Percentiles rank a stretch among this genome's conserved stretches.
Evolutionary conservation across 2,888 invertebrate genomes (phyloP).

Genomic region (Apamea sordens): DNA sequence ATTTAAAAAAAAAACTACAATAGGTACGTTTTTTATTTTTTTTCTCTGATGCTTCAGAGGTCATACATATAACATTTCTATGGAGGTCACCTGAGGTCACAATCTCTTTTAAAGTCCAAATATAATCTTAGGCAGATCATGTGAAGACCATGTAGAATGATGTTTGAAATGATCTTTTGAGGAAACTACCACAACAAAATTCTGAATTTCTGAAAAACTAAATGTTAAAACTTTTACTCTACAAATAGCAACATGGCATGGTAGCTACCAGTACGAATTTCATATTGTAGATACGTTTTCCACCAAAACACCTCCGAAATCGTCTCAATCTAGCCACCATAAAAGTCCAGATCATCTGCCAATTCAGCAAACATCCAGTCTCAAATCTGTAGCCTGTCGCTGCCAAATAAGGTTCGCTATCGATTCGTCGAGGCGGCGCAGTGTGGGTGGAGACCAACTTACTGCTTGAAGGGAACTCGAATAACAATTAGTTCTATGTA

Average conservation of each 20-base stretch:
- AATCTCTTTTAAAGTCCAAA: too few relatives aligned
- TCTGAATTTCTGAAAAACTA: not conserved
- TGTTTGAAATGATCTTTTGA: too few relatives aligned
- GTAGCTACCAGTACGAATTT: not conserved
- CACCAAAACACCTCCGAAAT: not conserved
- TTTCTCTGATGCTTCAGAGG: too few relatives aligned
- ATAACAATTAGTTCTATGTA: slow-evolving; percentile 38
- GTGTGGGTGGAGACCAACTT: slow-evolving; percentile 35
- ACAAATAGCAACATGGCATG: not conserved
- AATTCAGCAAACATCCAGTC: slow-evolving; percentile 20
- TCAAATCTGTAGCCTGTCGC: not conserved
- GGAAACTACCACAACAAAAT: too few relatives aligned
- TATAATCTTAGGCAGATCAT: too few relatives aligned
- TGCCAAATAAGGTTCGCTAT: slow-evolving; percentile 41
- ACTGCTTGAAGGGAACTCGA: slow-evolving; percentile 19
- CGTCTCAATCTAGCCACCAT: not conserved
- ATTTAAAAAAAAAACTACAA: too few relatives aligned
- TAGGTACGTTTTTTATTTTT: too few relatives aligned
- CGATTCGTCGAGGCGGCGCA: slow-evolving; percentile 30
- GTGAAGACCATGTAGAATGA: too few relatives aligned
- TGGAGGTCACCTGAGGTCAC: too few relatives aligned
- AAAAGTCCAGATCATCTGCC: slow-evolving; percentile 26
- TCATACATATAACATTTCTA: too few relatives aligned
- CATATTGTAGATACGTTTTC: not conserved
- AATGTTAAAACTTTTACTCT: not conserved